Evolutionary conservation across 2,888 invertebrate genomes (phyloP), one percentile per base, ranked within the genome.

Genomic region (Drosophila incognita): DNA sequence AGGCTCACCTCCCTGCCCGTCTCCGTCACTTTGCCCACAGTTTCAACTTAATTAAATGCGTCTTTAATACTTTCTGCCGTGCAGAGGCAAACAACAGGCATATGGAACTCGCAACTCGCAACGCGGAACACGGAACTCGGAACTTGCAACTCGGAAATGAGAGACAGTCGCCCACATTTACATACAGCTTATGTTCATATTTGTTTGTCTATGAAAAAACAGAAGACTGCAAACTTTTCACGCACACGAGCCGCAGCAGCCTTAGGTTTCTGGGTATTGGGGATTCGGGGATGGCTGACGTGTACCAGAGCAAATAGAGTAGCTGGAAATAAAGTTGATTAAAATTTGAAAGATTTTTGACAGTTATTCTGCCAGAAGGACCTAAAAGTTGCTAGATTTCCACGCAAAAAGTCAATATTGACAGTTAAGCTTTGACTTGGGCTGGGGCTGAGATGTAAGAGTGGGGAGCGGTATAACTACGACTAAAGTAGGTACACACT

Each of bases 31-130:
- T 86, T 73, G 75, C 73, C 80, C 88, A 90, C 87, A 89, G 72
- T 87, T 87, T 90, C 88, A 83, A 87, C 79, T 90, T 87, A 87
- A 87, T 87, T 87, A 87, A 87, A 87, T 90, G 87, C 87, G 87
- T 83, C 87, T 90, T 90, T 86, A 87, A 87, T 90, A 90, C 87
- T 76, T 78, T 76, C 57, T 52, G 72, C 67, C 83, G 69, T 63
- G 68, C 69, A 56, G 42, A 52, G 73, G 64, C 73, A 76, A 58
- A 67, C 79, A 71, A 65, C 67, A 69, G 68, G 49, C 52, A 53
- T 53, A 53, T 48, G 51, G 48, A 35, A 46, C 24, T 18, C 35
- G 15, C 6, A 53, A 53, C 51, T 8, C 18, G 38, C 8, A 18
- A 36, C 38, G 18, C 18, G 49, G 46, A 33, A 42, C 18, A 4